phyloP scores from a whole-genome alignment of 2,797 vertebrate genomes.

The Chaetophractus vellerosus region DNA sequence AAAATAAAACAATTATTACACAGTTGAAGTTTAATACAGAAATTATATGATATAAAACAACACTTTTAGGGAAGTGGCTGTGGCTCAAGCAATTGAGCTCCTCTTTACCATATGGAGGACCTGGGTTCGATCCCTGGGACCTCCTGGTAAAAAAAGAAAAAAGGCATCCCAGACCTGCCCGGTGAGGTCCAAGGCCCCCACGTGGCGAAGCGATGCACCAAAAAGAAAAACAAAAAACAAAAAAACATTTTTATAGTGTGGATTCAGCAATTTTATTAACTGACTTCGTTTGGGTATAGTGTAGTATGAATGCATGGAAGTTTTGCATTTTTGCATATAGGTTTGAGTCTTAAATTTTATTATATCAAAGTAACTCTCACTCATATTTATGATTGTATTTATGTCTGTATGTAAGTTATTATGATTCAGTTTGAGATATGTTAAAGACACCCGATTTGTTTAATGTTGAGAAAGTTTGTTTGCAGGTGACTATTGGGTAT shows the following conservation, averaged over 20 bases:
- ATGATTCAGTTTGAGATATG: neutral
- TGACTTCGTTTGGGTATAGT: neutral
- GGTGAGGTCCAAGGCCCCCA: too few species aligned
- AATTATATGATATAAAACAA: neutral
- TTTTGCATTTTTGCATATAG: neutral
- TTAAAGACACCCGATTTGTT: neutral
- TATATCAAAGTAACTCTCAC: neutral
- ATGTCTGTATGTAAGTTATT: neutral
- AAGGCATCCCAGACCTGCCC: too few species aligned
- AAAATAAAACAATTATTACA: neutral
- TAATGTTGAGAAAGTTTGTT: neutral
- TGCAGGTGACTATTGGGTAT: neutral
- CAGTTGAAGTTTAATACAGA: neutral
- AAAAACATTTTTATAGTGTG: too few species aligned
- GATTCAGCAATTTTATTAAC: slow-evolving; percentile 15
- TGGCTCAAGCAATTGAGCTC: too few species aligned
- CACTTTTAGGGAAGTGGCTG: too few species aligned
- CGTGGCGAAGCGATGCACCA: too few species aligned
- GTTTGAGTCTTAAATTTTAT: neutral
- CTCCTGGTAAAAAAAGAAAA: too few species aligned
- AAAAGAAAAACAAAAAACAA: too few species aligned
- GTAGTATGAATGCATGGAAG: neutral
- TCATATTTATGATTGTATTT: neutral
- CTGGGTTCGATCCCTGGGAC: too few species aligned
- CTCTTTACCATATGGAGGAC: too few species aligned